These are phyloP conservation scores for Nemotelus nigrinus DNA, from an alignment of 2,888 invertebrate genomes.

Conservation along the genomic window DNA sequence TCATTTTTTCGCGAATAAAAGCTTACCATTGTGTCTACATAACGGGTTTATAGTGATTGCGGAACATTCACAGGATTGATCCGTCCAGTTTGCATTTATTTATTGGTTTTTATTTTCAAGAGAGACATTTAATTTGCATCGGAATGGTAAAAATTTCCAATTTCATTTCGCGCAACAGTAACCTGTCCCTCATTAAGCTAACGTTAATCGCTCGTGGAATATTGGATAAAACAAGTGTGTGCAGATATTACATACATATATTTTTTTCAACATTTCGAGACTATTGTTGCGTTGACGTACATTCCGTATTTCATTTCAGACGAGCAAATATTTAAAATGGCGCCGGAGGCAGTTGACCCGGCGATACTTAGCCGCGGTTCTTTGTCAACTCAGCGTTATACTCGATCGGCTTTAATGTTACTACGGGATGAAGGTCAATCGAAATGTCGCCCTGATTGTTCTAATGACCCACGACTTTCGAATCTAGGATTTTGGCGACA, in stretches of 20 bases:
- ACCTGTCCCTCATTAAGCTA: neutral
- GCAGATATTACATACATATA: neutral
- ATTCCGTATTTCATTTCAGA: conserved; percentile 37
- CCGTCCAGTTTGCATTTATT: neutral
- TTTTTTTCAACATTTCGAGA: neutral
- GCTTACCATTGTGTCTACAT: too few species aligned
- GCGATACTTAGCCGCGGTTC: conserved; percentile 70
- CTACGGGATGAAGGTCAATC: conserved; percentile 77
- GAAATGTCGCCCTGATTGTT: conserved; percentile 76
- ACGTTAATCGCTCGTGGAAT: conserved; percentile 10
- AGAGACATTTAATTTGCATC: neutral
- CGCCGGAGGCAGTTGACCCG: conserved; percentile 64
- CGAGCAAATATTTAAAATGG: conserved; percentile 51
- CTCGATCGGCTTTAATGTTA: conserved; percentile 76
- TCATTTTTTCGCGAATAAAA: too few species aligned
- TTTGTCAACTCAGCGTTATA: conserved; percentile 65
- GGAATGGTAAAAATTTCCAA: conserved; percentile 29
- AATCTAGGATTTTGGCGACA: conserved; percentile 66
- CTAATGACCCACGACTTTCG: conserved; percentile 66
- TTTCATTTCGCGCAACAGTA: conserved; percentile 10
- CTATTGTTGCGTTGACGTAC: too few species aligned
- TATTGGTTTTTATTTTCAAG: neutral
- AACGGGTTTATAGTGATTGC: neutral
- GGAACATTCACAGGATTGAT: neutral
- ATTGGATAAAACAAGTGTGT: conserved; percentile 24